These are phyloP conservation scores for Pangasius krempfi DNA, from an alignment of 2,797 vertebrate species.

Conservation along the genomic window DNA sequence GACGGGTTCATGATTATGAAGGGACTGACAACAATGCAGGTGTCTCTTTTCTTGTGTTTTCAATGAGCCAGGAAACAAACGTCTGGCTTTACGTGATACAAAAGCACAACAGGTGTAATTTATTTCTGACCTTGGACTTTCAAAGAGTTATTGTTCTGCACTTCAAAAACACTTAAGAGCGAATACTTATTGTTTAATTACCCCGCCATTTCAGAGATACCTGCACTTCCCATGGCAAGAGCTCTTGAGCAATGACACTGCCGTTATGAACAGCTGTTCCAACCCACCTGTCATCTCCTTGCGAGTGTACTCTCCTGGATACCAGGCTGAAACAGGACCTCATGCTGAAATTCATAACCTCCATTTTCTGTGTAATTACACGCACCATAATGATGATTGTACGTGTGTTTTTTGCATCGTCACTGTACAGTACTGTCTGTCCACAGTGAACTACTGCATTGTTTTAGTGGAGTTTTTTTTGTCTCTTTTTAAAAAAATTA, in stretches of 20 bases:
- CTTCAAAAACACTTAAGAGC: not conserved
- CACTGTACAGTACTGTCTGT: not conserved
- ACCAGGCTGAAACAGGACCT: not conserved
- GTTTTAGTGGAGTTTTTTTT: not conserved
- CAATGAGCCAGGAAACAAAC: not conserved
- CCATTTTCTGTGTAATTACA: not conserved
- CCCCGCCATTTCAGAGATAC: not conserved
- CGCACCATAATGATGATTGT: not conserved
- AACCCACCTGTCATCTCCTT: not conserved
- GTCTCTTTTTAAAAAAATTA: not conserved
- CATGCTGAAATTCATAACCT: not conserved
- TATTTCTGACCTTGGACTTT: not conserved
- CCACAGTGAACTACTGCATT: not conserved
- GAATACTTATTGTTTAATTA: not conserved
- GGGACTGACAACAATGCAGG: not conserved
- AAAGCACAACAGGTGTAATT: not conserved
- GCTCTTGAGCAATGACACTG: constrained; percentile 27
- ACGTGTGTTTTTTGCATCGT: not conserved
- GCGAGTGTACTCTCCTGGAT: not conserved
- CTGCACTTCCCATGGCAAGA: not conserved
- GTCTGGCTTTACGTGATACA: no score
- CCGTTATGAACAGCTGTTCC: constrained; percentile 23
- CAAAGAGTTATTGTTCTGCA: not conserved
- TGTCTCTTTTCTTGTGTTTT: not conserved
- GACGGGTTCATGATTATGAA: not conserved